Percentiles rank a stretch among this genome's conserved stretches.
Evolutionary conservation across 2,113 vertebrate genomes (phyloP).

Genomic region (Strix uralensis): DNA sequence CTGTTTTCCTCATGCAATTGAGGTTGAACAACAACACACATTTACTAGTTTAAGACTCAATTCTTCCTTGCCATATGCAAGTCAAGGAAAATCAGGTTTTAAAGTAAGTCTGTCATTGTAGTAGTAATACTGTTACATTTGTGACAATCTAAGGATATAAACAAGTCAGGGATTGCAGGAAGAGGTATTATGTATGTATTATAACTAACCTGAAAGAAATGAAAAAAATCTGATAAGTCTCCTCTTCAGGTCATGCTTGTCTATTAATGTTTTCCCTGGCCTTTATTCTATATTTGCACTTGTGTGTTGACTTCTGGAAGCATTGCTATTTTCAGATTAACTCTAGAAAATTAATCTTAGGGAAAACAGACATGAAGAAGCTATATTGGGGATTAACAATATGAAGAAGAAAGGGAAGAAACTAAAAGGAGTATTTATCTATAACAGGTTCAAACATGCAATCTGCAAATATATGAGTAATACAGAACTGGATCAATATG

Average conservation of each 20-base stretch:
- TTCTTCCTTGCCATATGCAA: not conserved
- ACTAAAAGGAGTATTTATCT: not conserved
- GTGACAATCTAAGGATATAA: not conserved
- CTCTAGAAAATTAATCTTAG: not conserved
- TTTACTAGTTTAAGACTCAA: not conserved
- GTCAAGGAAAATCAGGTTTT: not conserved
- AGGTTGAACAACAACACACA: not conserved
- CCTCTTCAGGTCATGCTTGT: not conserved
- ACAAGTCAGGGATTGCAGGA: not conserved
- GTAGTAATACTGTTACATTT: not conserved
- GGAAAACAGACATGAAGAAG: not conserved
- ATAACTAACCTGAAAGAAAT: not conserved
- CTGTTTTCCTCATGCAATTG: not conserved
- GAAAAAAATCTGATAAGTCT: not conserved
- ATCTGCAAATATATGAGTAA: not conserved
- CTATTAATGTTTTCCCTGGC: not conserved
- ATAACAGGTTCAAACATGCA: not conserved
- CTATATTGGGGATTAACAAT: not conserved
- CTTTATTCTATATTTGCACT: not conserved
- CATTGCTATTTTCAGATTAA: not conserved
- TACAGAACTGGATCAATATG: not conserved
- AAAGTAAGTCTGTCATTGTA: not conserved
- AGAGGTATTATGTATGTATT: not conserved
- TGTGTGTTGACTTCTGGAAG: not conserved
- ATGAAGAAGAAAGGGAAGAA: not conserved